Percentiles rank a stretch among this genome's conserved stretches.
These are phyloP conservation scores for Catocala fraxini DNA, from an alignment of 2,888 invertebrate species.

Conservation along the genomic window DNA sequence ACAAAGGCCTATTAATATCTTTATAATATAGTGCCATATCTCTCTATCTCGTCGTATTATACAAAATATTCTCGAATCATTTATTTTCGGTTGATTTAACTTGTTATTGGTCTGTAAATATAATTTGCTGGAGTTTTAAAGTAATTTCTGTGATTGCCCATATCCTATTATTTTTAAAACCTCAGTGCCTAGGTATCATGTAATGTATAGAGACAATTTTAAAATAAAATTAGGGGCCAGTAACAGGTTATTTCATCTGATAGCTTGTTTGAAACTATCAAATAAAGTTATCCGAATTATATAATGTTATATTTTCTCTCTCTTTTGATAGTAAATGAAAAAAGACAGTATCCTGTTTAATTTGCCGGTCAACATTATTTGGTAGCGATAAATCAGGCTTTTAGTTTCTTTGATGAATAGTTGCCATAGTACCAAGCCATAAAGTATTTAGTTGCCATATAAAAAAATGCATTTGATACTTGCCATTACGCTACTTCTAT, in stretches of 20 bases:
- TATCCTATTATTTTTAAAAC: constrained; percentile 3
- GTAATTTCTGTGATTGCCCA: not conserved
- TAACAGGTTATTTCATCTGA: constrained; percentile 12
- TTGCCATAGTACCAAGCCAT: constrained; percentile 13
- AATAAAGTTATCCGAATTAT: too few species aligned
- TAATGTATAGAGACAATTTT: not conserved
- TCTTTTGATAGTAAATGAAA: too few species aligned
- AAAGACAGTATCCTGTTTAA: not conserved
- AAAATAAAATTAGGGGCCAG: constrained; percentile 11
- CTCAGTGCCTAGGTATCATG: constrained; percentile 11
- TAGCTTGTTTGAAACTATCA: not conserved
- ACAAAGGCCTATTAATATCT: too few species aligned
- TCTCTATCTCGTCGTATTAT: not conserved
- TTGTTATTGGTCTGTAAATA: constrained; percentile 13
- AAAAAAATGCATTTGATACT: constrained; percentile 40
- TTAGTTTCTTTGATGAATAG: not conserved
- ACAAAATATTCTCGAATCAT: not conserved
- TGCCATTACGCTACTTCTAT: constrained; percentile 52
- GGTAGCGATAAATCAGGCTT: not conserved
- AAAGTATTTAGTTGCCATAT: constrained; percentile 50
- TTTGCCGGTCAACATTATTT: not conserved
- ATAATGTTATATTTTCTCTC: too few species aligned
- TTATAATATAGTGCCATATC: too few species aligned
- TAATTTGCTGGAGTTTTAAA: not conserved
- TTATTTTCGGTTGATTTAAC: constrained; percentile 6